A percentile compares a stretch with the other conserved stretches of the same genome.
Conservation (phyloP, 1,140 invertebrate species). For the Procambarus clarkii region DNA sequence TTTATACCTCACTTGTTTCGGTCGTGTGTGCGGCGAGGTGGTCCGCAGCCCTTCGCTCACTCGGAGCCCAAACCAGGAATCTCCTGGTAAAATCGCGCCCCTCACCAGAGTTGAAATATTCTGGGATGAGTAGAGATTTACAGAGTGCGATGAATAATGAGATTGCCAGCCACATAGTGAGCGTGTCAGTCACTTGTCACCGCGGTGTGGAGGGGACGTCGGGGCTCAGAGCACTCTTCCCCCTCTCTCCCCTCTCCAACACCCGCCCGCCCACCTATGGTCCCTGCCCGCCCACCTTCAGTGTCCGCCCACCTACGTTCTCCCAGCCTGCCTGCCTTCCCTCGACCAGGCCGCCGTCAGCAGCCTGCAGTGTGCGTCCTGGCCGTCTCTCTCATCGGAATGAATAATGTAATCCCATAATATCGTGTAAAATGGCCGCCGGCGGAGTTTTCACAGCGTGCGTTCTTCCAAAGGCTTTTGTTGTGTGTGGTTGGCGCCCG, state of each 20-base stretch:
- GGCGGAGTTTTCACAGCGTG: constrained; percentile 37
- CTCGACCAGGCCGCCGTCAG: background rate
- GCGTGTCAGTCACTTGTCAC: constrained; percentile 66
- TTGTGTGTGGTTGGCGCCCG: constrained; percentile 25
- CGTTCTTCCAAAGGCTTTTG: constrained; percentile 33
- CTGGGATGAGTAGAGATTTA: constrained; percentile 31
- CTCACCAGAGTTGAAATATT: constrained; percentile 36
- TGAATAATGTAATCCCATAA: constrained; percentile 48
- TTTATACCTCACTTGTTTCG: constrained; percentile 67
- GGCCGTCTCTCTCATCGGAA: constrained; percentile 6
- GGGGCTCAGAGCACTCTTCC: background rate
- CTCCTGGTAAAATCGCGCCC: background rate
- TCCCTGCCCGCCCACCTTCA: background rate
- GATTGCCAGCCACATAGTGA: constrained; percentile 68
- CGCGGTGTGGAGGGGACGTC: constrained; percentile 26
- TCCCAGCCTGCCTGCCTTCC: background rate
- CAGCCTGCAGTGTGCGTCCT: background rate
- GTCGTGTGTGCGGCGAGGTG: constrained; percentile 21
- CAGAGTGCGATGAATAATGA: constrained; percentile 59
- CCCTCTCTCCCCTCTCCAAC: background rate
- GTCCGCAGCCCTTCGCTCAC: constrained; percentile 49
- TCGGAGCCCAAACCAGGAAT: background rate
- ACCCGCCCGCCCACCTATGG: background rate
- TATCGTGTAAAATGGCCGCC: constrained; percentile 40
- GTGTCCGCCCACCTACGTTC: background rate